phyloP scores from a whole-genome alignment of 2,113 vertebrate genomes.

The Butorides virescens region DNA sequence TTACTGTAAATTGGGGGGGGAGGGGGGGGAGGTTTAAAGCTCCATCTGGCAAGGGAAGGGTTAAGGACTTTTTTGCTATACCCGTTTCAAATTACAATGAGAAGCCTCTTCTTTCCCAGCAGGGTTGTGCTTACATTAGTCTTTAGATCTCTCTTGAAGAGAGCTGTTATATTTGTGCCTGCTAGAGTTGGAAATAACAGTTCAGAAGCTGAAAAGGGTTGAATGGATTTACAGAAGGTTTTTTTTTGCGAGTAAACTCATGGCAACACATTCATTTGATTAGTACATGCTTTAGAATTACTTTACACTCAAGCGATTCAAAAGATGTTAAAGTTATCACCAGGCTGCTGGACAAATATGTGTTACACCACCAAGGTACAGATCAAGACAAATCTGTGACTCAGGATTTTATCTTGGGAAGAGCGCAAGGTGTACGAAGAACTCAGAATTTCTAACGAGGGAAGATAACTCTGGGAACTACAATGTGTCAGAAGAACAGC shows the following conservation, averaged over 20 bases:
- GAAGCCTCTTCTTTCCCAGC: conserved; percentile 96
- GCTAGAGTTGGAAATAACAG: conserved; percentile 88
- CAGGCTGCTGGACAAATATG: conserved; percentile 74
- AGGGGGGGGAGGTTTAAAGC: conserved; percentile 37
- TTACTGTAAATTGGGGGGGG: conserved; percentile 23
- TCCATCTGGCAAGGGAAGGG: conserved; percentile 76
- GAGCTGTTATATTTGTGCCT: conserved; percentile 88
- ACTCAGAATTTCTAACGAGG: conserved; percentile 66
- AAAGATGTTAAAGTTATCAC: conserved; percentile 79
- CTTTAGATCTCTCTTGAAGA: conserved; percentile 87
- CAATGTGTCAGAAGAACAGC: conserved; percentile 77
- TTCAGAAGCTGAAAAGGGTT: conserved; percentile 75
- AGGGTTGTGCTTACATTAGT: conserved; percentile 91
- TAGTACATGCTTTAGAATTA: conserved; percentile 73
- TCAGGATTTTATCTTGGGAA: conserved; percentile 77
- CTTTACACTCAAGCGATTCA: conserved; percentile 74
- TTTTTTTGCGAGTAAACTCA: conserved; percentile 73
- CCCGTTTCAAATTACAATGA: conserved; percentile 98
- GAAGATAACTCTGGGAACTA: conserved; percentile 76
- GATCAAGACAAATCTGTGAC: conserved; percentile 77
- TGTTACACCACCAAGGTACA: conserved; percentile 74
- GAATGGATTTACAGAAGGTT: conserved; percentile 76
- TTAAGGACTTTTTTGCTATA: conserved; percentile 82
- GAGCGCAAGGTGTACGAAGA: conserved; percentile 77
- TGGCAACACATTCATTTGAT: conserved; percentile 75